Base-by-base conservation (phyloP, 2,113 vertebrate species). In the Camelus bactrianus region DNA sequence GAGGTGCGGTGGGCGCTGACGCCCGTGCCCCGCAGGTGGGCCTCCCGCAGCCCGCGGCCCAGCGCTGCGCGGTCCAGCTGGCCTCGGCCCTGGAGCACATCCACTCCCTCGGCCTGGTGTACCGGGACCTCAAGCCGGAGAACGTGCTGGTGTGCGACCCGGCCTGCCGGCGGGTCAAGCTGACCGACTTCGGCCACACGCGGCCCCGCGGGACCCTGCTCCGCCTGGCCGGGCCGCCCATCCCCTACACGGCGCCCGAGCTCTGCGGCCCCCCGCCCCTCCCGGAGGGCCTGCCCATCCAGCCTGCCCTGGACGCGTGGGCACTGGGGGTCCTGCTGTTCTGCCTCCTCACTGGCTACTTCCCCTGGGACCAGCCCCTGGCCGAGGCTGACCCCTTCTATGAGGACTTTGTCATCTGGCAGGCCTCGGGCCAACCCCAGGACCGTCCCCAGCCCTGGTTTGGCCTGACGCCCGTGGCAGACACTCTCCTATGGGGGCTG, bases 161-260 rank as follows among this genome's bases (percentile, higher is more conserved):
- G 0, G 98, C 98, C 92, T 99, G 99, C 97, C 97, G 94, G 13
- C 98, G 97, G 5, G 98, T 99, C 95, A 99, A 99, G 93, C 99
- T 99, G 89, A 98, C 99, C 0, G 99, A 99, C 98, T 99, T 99
- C 0, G 99, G 99, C 32, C 99, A 99, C 50, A 99, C 99, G 0
- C 99, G 99, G 97, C 99, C 99, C 67, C 98, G 98, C 17, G 99
- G 99, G 6, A 99, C 99, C 28, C 91, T 99, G 95, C 99, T 99
- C n/a, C 98, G 99, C 81, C 99, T 99, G 95, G 98, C 99, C 32
- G 99, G 99, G 0, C 99, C 99, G 1, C 99, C 99, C 0, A 98
- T 99, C 73, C 99, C 99, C 42, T 99, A 99, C 97, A 99, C 99
- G 0, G 98, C 99, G 28, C 99, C 99, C 0, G 99, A 99, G 98